phyloP scores from a whole-genome alignment of 92 coral and sea anemone species.

The Porites lobata region DNA sequence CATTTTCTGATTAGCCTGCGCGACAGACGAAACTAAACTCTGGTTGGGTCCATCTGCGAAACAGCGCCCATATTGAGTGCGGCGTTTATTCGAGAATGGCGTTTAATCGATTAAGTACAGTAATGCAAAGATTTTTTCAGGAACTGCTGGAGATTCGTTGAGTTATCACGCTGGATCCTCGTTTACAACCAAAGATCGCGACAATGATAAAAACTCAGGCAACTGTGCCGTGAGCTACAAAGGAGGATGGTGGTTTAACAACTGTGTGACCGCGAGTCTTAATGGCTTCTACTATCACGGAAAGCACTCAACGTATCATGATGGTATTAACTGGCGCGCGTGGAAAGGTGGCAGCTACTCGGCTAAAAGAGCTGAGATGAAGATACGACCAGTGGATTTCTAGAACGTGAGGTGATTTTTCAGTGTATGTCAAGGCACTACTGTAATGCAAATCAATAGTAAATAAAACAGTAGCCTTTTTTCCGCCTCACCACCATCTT shows the following conservation, averaged over 20 bases:
- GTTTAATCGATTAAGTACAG: too few species aligned
- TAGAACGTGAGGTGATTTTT: background rate
- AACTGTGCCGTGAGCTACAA: slow-evolving; percentile 42
- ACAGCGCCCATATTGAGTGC: background rate
- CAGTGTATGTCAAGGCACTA: too few species aligned
- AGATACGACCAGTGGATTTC: slow-evolving; percentile 39
- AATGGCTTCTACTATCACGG: slow-evolving; percentile 71
- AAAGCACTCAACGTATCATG: slow-evolving; percentile 43
- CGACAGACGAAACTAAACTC: too few species aligned
- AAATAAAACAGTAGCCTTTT: too few species aligned
- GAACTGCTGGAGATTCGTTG: slow-evolving; percentile 68
- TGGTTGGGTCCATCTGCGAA: too few species aligned
- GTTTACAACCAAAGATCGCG: slow-evolving; percentile 61
- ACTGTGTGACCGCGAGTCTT: slow-evolving; percentile 42
- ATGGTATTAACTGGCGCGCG: slow-evolving; percentile 64
- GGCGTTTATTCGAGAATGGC: background rate
- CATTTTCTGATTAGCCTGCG: too few species aligned
- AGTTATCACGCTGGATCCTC: slow-evolving; percentile 25
- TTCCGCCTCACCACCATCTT: too few species aligned
- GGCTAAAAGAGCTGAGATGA: slow-evolving; percentile 70
- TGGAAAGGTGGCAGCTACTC: slow-evolving; percentile 76
- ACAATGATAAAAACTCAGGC: slow-evolving; percentile 23
- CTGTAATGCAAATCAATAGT: too few species aligned
- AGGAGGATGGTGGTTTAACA: slow-evolving; percentile 69
- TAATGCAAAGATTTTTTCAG: background rate